Evolutionary conservation across 2,113 vertebrate species (phyloP), one percentile per base, ranked within the genome.

Genomic region (Chaetura pelagica): DNA sequence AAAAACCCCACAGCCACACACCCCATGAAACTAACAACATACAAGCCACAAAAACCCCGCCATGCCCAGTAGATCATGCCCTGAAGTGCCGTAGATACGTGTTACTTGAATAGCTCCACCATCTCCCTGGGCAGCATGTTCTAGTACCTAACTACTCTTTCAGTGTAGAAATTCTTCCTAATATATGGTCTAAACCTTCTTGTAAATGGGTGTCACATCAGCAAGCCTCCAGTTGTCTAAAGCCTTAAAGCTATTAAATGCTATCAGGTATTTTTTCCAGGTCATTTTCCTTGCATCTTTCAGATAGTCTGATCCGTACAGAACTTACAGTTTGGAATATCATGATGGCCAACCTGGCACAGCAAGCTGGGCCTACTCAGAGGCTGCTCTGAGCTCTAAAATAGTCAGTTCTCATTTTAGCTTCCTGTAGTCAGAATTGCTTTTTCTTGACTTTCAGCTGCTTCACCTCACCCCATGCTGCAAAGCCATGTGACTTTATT

Each of bases 231-330:
- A 42, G 40, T 42, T 14, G 40, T 42, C 40, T 42, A 42, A 84
- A 93, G n/a, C 19, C 46, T 84, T 93, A 63, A 92, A 84, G 44
- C 80, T 72, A 9, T 96, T 85, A 80, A 91, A 85, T 57, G 38
- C 55, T 83, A 13, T 82, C 78, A 85, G 42, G 46, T 90, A 16
- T 85, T 76, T 95, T 91, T 96, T 89, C 17, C 62, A 51, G 22
- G 54, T 84, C 85, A 44, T 93, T 84, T 93, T 76, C 27, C 35
- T n/a, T 69, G 9, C 29, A 67, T 69, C 32, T 63, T 73, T 77
- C 9, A 9, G 18, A 55, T 7, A 38, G 11, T 46, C n/a, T 85
- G 23, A 49, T 80, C 29, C 10, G 7, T 42, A n/a, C 3, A 74
- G 15, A 72, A 44, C 3, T 82, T 92, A 51, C 1, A 30, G 23